Conservation (phyloP, 2,113 vertebrate species). For the Odontesthes bonariensis region DNA sequence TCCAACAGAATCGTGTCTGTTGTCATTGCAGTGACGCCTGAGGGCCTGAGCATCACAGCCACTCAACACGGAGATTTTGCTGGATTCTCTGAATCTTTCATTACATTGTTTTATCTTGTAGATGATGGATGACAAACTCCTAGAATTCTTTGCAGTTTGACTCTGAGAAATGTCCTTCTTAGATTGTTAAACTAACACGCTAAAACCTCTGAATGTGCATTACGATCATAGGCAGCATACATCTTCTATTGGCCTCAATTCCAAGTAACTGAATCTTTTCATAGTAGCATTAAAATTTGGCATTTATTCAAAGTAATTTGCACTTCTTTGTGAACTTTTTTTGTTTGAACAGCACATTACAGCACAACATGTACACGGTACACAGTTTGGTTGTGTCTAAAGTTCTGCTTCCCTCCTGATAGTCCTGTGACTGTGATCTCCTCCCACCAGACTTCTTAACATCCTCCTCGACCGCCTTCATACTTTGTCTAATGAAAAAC, state of each 20-base stretch:
- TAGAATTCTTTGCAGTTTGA: neutral
- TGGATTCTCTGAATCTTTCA: neutral
- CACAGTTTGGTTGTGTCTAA: slow-evolving; percentile 2
- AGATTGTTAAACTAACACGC: neutral
- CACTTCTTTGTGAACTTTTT: slow-evolving; percentile 4
- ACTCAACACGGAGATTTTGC: neutral
- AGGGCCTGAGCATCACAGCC: too few relatives aligned
- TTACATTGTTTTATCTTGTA: neutral
- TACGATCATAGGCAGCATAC: neutral
- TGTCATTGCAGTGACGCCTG: too few relatives aligned
- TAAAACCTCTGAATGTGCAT: neutral
- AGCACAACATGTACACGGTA: neutral
- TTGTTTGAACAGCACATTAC: neutral
- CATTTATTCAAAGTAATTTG: neutral
- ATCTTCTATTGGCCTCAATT: too few relatives aligned
- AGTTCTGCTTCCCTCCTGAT: slow-evolving; percentile 64
- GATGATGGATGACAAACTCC: neutral
- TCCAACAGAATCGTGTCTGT: neutral
- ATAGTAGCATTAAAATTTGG: too few relatives aligned
- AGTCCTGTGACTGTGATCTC: slow-evolving; percentile 70
- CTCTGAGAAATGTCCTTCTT: neutral
- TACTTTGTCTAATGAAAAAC: slow-evolving; percentile 73
- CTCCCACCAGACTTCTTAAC: slow-evolving; percentile 47
- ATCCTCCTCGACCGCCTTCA: slow-evolving; percentile 56
- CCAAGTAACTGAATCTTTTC: too few relatives aligned